Conservation (phyloP, 2,888 invertebrate species). For the Acleris sparsana region DNA sequence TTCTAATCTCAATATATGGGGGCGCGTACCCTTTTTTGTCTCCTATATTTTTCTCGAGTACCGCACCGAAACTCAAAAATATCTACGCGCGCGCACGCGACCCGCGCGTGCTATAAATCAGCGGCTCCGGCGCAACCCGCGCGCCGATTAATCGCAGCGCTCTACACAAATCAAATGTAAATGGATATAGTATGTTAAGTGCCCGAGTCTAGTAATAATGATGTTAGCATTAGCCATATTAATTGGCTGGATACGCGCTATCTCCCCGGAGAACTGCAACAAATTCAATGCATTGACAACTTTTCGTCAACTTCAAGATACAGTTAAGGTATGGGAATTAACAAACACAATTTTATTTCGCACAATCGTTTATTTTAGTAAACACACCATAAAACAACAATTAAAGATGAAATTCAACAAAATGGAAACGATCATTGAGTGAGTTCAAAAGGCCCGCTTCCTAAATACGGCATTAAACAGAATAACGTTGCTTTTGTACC, state of each 20-base stretch:
- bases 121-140: slow-evolving; percentile 63
- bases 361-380: slow-evolving; percentile 32
- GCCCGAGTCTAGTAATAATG: slow-evolving; percentile 81
- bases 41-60: too few relatives aligned
- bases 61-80: too few relatives aligned
- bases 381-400: slow-evolving; percentile 49
- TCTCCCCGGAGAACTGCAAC: slow-evolving; percentile 65
- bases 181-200: slow-evolving; percentile 83
- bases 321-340: not conserved
- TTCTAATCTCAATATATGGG: too few relatives aligned
- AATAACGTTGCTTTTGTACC: slow-evolving; percentile 73
- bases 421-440: slow-evolving; percentile 57
- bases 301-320: slow-evolving; percentile 13
- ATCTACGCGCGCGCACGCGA: not conserved
- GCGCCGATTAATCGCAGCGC: slow-evolving; percentile 79
- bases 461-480: slow-evolving; percentile 77
- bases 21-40: too few relatives aligned
- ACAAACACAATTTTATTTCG: not conserved
- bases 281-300: slow-evolving; percentile 46
- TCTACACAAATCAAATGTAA: slow-evolving; percentile 83
- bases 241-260: slow-evolving; percentile 79
- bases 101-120: slow-evolving; percentile 66
- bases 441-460: slow-evolving; percentile 75
- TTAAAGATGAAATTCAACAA: slow-evolving; percentile 53
- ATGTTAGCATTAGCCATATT: slow-evolving; percentile 84